Evolutionary conservation across 2,113 vertebrate species (phyloP), one percentile per base, ranked within the genome.

Genomic region (Myxocyprinus asiaticus): DNA sequence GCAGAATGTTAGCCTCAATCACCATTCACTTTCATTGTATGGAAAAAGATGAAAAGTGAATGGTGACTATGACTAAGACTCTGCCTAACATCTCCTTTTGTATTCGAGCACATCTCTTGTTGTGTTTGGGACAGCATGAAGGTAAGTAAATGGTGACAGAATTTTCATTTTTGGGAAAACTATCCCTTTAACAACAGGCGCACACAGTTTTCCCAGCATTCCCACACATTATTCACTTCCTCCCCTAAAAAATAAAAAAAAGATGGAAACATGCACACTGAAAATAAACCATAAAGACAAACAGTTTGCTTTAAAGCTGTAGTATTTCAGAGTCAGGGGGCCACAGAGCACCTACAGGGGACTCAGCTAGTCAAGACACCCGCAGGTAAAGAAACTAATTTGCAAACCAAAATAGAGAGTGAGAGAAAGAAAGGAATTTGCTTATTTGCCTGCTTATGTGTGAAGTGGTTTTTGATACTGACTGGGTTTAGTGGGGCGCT

Each of bases 241-340:
- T 74, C 15, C n/a, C 82, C 85, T 84, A 74, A 82, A 83, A 78
- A 88, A 85, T 14, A 0, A 2, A 61, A 62, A 70, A 76, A 64
- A 53, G 45, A 12, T 33, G 22, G 22, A 67, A 65, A 68, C 56
- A 14, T 56, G 75, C 58, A 78, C 59, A 67, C 45, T 70, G 47
- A 62, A 77, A 87, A 85, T 80, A 88, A 87, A 85, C 81, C 83
- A 7, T 48, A 68, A 90, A 82, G 86, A 78, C 82, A 87, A 86
- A 85, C 83, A 79, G 84, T 83, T 88, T 81, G 84, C 85, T 84
- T 83, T 33, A 61, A 85, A 83, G 84, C 82, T 76, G 76, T 70
- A 79, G 61, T 67, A 82, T 82, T 81, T 78, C 77, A 66, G 64
- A 71, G 62, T 11, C 14, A 22, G 22, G n/a, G 81, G 78, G 76